Conservation (phyloP, 2,888 invertebrate species). For the Mayetiola destructor region DNA sequence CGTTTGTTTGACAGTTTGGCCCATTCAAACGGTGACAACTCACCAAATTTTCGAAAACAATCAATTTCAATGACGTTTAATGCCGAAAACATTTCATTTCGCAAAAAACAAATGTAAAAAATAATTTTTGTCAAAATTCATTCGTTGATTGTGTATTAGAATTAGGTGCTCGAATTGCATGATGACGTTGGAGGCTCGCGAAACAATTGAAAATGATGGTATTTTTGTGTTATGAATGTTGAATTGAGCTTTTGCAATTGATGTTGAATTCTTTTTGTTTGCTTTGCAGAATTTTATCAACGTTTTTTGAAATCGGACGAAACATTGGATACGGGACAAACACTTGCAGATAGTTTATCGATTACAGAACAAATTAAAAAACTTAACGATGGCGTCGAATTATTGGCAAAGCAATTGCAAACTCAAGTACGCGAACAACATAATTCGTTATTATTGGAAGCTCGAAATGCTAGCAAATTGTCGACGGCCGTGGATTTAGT, state of each 20-base stretch:
- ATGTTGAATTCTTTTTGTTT: neutral
- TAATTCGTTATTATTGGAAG: slow-evolving; percentile 80
- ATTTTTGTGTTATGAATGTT: neutral
- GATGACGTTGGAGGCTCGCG: slow-evolving; percentile 15
- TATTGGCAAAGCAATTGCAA: slow-evolving; percentile 57
- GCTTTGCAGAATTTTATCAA: slow-evolving; percentile 17
- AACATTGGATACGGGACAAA: slow-evolving; percentile 31
- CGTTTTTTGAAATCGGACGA: slow-evolving; percentile 15
- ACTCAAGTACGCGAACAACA: slow-evolving; percentile 78
- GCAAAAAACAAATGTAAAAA: neutral
- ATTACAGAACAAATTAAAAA: slow-evolving; percentile 54
- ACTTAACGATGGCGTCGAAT: slow-evolving; percentile 50
- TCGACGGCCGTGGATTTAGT: slow-evolving; percentile 73
- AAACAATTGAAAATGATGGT: slow-evolving; percentile 17
- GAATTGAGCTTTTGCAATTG: neutral
- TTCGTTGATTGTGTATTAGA: neutral
- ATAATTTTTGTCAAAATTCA: neutral
- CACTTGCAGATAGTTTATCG: slow-evolving; percentile 28
- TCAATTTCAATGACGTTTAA: no score
- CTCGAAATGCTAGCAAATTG: slow-evolving; percentile 52
- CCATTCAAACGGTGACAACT: slow-evolving; percentile 5
- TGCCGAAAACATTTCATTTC: neutral
- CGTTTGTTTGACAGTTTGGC: neutral
- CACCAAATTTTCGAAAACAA: slow-evolving; percentile 2
- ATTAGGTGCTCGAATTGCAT: neutral